A percentile compares a stretch with the other conserved stretches of the same genome.
phyloP scores from a whole-genome alignment of 1,140 invertebrate species.

The Octopus sinensis region DNA sequence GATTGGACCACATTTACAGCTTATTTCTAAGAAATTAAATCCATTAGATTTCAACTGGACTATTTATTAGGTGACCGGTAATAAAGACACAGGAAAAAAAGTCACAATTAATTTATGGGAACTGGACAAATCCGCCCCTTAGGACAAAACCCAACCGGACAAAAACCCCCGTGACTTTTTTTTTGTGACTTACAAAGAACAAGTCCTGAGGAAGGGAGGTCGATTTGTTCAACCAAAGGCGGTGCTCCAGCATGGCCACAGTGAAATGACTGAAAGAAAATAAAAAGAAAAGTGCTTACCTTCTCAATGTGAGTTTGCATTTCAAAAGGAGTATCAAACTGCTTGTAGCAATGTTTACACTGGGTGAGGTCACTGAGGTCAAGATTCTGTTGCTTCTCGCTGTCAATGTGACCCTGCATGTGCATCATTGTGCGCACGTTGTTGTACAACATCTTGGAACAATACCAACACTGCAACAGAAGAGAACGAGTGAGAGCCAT shows the following conservation, averaged over 20 bases:
- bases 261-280: neutral
- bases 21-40: too few species aligned
- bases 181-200: too few species aligned
- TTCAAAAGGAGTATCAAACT: constrained; percentile 58
- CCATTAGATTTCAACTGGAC: too few species aligned
- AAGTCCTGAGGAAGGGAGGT: too few species aligned
- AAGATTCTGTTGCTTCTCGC: constrained; percentile 53
- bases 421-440: constrained; percentile 57
- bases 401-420: constrained; percentile 55
- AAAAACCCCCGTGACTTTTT: neutral
- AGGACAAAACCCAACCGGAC: neutral
- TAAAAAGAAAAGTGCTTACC: constrained; percentile 32
- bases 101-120: too few species aligned
- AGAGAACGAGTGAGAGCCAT: too few species aligned
- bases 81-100: too few species aligned
- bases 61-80: too few species aligned
- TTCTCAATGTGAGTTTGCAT: constrained; percentile 59
- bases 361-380: constrained; percentile 57
- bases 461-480: constrained; percentile 52
- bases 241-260: too few species aligned
- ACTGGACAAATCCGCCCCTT: too few species aligned
- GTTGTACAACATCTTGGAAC: constrained; percentile 57
- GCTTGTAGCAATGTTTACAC: constrained; percentile 58
- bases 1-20: too few species aligned
- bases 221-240: too few species aligned